phyloP scores from a whole-genome alignment of 2,888 invertebrate species.

The Tetropium fuscum region DNA sequence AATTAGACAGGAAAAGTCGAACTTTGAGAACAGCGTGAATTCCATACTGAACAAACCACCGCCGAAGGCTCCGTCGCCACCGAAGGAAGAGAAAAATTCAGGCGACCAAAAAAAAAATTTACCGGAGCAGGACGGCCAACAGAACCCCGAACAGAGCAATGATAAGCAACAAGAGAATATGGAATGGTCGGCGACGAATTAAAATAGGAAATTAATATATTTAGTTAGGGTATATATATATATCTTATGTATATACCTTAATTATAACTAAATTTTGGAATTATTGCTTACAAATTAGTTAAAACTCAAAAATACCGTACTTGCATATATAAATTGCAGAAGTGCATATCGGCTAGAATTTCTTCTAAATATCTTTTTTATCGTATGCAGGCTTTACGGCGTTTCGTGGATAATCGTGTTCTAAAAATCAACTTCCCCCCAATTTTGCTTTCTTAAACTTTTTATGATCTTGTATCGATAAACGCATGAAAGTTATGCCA shows the following conservation, averaged over 20 bases:
- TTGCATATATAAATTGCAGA: slow-evolving; percentile 25
- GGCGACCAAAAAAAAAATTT: slow-evolving; percentile 33
- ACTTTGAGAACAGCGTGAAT: slow-evolving; percentile 71
- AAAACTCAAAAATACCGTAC: not conserved
- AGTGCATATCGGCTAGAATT: no score
- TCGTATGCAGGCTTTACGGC: no score
- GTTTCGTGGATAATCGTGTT: no score
- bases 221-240: no score
- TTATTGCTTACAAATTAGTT: slow-evolving; percentile 17
- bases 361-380: no score
- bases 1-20: slow-evolving; percentile 83
- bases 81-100: slow-evolving; percentile 63
- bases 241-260: no score
- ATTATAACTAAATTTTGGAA: slow-evolving; percentile 22
- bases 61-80: slow-evolving; percentile 80
- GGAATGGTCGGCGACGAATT: slow-evolving; percentile 47
- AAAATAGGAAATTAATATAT: slow-evolving; percentile 31
- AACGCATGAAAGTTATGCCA: no score
- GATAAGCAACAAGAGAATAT: slow-evolving; percentile 41
- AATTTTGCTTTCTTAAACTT: no score
- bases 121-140: slow-evolving; percentile 21
- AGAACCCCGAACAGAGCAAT: slow-evolving; percentile 30
- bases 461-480: no score
- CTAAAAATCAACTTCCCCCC: no score
- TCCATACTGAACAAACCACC: slow-evolving; percentile 92